These are phyloP conservation scores for Cyanoderma ruficeps DNA, from an alignment of 2,113 vertebrate genomes.

Conservation along the genomic window DNA sequence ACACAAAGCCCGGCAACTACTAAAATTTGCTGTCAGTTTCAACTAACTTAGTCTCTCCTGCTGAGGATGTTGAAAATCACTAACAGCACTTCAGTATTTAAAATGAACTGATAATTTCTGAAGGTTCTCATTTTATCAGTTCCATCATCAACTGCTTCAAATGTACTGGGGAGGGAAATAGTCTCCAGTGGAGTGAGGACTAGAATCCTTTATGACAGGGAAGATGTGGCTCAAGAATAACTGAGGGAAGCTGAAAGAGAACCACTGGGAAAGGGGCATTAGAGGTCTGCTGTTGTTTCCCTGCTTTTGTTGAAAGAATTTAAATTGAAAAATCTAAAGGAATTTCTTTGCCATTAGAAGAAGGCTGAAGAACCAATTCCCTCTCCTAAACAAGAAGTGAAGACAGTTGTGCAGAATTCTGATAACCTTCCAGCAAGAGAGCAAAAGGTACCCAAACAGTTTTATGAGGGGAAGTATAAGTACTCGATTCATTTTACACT, in stretches of 20 bases:
- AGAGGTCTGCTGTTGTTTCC: neutral
- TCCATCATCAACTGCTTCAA: neutral
- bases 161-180: neutral
- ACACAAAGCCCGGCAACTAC: neutral
- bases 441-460: conserved; percentile 70
- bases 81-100: neutral
- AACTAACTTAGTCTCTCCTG: neutral
- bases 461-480: neutral
- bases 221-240: neutral
- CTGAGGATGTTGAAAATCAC: neutral
- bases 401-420: conserved; percentile 21
- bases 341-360: conserved; percentile 17
- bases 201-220: neutral
- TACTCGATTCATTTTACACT: neutral
- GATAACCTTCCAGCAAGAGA: conserved; percentile 53
- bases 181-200: neutral
- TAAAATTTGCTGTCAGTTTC: neutral
- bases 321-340: neutral
- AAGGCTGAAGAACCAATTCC: conserved; percentile 58
- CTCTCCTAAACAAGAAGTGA: conserved; percentile 50
- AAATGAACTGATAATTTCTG: neutral
- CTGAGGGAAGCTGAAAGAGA: neutral
- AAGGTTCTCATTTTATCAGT: neutral
- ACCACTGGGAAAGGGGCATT: neutral
- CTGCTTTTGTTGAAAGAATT: neutral